Base-by-base conservation (phyloP, 2,113 vertebrate species). In the Rhinogobius similis region DNA sequence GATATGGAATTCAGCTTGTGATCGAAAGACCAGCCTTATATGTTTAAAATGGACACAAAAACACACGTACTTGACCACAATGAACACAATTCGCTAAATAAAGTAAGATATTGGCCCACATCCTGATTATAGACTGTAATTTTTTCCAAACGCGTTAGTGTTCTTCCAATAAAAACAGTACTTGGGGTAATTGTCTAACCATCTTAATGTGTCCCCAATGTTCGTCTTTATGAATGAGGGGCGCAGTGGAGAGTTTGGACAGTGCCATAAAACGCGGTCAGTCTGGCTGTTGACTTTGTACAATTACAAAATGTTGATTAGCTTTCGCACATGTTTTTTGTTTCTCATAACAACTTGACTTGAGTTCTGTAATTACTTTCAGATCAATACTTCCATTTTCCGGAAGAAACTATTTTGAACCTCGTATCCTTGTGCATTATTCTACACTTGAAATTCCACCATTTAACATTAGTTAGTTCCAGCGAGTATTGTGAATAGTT, bases 131-230 rank as follows among this genome's bases (percentile, higher is more conserved):
- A 39, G 62, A 78, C 67, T 26, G n/a, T 16, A n/a, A 23, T 73
- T 32, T 65, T 48, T 58, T 78, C 75, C 78, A 82, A 65, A 76
- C 79, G 65, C 56, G 67, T 87, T 70, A 75, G 67, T 71, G 67
- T 59, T 41, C 50, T 68, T 76, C 68, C 72, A 86, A 76, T 65
- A 39, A 68, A 85, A 86, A 75, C 56, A 79, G 36, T 68, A 77
- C 62, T 71, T 77, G 64, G 62, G 67, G 62, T 76, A 76, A 73
- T 80, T 59, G 59, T 73, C 62, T 46, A 70, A 48, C 67, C 71
- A 65, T 83, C 55, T 64, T 20, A 75, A 24, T 75, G 29, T 61
- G 69, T 73, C 71, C 59, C 44, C 38, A 43, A 23, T 73, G 48
- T 63, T 81, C 62, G 64, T 58, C 65, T 83, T 77, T 41, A 67